Evolutionary conservation across 2,888 invertebrate species (phyloP), one percentile per base, ranked within the genome.

Genomic region (Euplagia quadripunctaria): DNA sequence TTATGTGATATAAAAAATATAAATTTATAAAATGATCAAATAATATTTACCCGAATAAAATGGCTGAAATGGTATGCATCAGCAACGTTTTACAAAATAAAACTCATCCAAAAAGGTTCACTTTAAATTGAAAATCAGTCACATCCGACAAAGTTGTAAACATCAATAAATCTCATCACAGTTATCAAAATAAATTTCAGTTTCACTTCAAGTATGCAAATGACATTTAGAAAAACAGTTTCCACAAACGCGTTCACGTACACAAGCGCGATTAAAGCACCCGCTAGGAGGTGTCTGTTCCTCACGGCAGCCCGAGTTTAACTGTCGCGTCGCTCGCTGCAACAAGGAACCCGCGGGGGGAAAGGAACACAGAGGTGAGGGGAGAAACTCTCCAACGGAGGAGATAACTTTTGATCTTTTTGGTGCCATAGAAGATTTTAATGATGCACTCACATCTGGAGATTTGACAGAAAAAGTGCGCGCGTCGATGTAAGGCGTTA

Each of bases 391-490:
- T 92, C 91, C 89, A 92, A 88, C 91, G 85, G 90, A 92, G 90
- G 90, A 94, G 94, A 95, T 94, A 95, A 95, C 94, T 95, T 95
- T 95, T 94, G 95, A 96, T 95, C 95, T 95, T 94, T 95, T 94
- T 94, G 93, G 93, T 92, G 89, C 90, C 88, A 90, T 91, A 93
- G 94, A 91, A 92, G 94, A 94, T 94, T 95, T 94, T 94, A 95
- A 96, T 95, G 95, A 95, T 92, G 93, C 93, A 92, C 92, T 89
- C 94, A 92, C 94, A 95, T 94, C 94, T 95, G 95, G 93, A 92
- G 88, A 90, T 90, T 89, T 87, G 85, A 90, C 89, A 92, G 93
- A 96, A 95, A 95, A 95, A 95, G 92, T 92, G 89, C 91, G 89
- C 91, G 89, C 82, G 82, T 80, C 80, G 78, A 84, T 82, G 91